phyloP scores from a whole-genome alignment of 1,140 invertebrate genomes.

The Campoletis sonorensis region DNA sequence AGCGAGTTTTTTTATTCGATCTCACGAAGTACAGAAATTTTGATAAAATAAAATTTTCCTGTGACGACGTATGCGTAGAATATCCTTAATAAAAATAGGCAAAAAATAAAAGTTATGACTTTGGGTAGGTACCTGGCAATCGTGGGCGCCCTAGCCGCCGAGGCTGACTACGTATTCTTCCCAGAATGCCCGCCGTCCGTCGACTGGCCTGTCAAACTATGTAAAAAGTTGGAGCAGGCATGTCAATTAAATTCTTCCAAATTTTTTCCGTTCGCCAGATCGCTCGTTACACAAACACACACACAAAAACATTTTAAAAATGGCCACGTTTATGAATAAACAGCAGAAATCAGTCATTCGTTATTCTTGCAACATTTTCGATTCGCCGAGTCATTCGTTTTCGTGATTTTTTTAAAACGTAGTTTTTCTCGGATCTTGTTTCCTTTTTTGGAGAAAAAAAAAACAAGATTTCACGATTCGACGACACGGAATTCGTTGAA shows the following conservation, averaged over 20 bases:
- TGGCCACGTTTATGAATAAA: not conserved
- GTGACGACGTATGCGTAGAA: conserved; percentile 2
- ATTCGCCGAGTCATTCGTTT: too few species aligned
- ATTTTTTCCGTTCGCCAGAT: conserved; percentile 44
- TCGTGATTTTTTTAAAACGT: too few species aligned
- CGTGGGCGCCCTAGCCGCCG: conserved; percentile 91
- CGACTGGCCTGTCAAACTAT: conserved; percentile 94
- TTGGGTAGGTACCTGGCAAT: conserved; percentile 90
- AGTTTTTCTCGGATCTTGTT: too few species aligned
- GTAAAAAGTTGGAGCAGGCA: conserved; percentile 94
- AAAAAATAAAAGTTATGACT: conserved; percentile 57
- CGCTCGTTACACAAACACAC: conserved; percentile 11
- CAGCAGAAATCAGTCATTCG: too few species aligned
- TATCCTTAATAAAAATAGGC: conserved; percentile 29
- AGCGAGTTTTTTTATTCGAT: too few species aligned
- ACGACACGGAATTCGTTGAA: too few species aligned
- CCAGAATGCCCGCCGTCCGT: conserved; percentile 94
- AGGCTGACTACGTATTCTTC: conserved; percentile 97
- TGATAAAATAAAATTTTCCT: not conserved
- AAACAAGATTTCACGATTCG: too few species aligned
- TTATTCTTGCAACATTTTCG: too few species aligned
- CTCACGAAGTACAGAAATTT: not conserved
- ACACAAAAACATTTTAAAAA: not conserved
- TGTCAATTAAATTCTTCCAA: conserved; percentile 74
- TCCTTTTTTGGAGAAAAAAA: too few species aligned